Conservation (phyloP, 2,888 invertebrate genomes). For the Agriopis aurantiaria region DNA sequence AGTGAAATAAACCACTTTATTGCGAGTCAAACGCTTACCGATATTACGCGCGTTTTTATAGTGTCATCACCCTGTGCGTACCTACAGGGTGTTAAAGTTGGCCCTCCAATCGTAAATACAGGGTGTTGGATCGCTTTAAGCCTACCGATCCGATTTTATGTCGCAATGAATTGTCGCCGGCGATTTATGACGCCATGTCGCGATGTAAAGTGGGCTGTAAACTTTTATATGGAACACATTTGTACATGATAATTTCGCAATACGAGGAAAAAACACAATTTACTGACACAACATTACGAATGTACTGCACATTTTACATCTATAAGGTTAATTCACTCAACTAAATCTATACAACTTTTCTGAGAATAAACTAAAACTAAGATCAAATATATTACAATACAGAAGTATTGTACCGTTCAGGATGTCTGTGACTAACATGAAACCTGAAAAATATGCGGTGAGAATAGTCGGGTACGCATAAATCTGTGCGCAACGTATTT, state of each 20-base stretch:
- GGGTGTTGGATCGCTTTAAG: conserved; percentile 69
- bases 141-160: conserved; percentile 78
- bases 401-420: conserved; percentile 1
- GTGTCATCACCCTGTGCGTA: conserved; percentile 72
- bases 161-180: conserved; percentile 71
- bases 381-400: neutral
- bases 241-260: conserved; percentile 52
- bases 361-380: neutral
- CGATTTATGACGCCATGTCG: conserved; percentile 68
- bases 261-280: conserved; percentile 19
- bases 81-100: conserved; percentile 71
- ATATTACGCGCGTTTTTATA: conserved; percentile 77
- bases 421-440: conserved; percentile 34
- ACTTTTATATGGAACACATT: conserved; percentile 52
- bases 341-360: neutral
- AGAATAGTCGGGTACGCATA: conserved; percentile 40
- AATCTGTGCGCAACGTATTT: conserved; percentile 52
- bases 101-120: conserved; percentile 76
- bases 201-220: conserved; percentile 67
- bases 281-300: neutral
- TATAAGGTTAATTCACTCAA: neutral
- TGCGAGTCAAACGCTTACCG: conserved; percentile 77
- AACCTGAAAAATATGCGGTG: conserved; percentile 27
- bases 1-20: conserved; percentile 58
- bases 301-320: conserved; percentile 9